Evolutionary conservation across 2,888 invertebrate genomes (phyloP), one percentile per base, ranked within the genome.

Genomic region (Andrena haemorrhoa): DNA sequence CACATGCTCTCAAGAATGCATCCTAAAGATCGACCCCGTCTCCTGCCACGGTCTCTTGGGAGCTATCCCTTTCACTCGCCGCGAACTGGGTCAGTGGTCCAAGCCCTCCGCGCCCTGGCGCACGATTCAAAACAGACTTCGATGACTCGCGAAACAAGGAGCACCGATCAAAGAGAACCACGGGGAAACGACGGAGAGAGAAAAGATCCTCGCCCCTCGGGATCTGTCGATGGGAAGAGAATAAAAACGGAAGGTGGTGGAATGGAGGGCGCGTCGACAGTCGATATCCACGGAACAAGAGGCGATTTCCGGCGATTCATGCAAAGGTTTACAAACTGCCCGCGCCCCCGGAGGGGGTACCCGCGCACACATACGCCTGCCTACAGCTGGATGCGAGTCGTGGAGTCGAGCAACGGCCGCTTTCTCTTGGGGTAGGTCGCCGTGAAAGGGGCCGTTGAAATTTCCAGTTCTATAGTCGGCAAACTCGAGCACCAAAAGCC

Each of bases 361-460:
- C 4, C 16, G 20, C 47, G 41, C 31, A 60, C 41, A 60, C 8
- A 58, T n/a, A 26, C 23, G 56, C 16, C 51, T 29, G 53, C 41
- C 51, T 47, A 56, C 73, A 56, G n/a, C 51, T 79, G 82, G 68
- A 81, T 70, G 69, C 69, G 23, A 26, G 70, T 71, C 75, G 69
- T 8, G 73, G 56, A 83, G 77, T 29, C 83, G 84, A 83, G 83
- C 72, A 84, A 75, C 86, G 76, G 66, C 74, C 79, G 70, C 79
- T 76, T 86, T 84, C 86, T 86, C 77, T 78, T 86, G 79, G 79
- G 86, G 66, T 76, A 79, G 86, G 81, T 86, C 84, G 79, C 63
- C 72, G 75, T 84, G 86, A 86, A 86, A 86, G 82, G 84, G 86
- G 82, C 82, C 82, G 83, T 86, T 84, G 75, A 84, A 84, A 84